These are phyloP conservation scores for Tetrapedia diversipes DNA, from an alignment of 2,888 invertebrate genomes.

Conservation along the genomic window DNA sequence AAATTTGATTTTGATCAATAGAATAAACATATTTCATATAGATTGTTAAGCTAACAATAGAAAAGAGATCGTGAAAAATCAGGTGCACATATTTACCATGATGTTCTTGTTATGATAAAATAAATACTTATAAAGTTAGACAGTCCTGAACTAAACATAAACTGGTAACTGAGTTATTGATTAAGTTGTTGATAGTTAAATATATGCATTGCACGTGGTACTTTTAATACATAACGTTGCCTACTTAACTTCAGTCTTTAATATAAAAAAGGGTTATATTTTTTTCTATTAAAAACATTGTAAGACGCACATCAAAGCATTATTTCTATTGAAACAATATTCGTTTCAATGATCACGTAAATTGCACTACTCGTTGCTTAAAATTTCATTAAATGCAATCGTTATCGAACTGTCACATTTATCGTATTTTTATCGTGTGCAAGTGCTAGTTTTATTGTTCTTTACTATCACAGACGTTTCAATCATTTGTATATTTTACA, in stretches of 20 bases:
- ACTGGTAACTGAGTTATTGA: constrained; percentile 42
- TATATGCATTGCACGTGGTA: constrained; percentile 29
- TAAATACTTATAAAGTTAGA: constrained; percentile 43
- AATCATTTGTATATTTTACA: neutral
- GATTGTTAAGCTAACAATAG: neutral
- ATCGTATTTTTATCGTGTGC: neutral
- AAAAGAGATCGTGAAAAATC: constrained; percentile 9
- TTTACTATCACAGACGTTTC: neutral
- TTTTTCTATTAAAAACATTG: constrained; percentile 2
- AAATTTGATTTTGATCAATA: neutral
- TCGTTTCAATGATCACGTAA: neutral
- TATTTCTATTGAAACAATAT: neutral
- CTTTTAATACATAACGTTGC: constrained; percentile 34
- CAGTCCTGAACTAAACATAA: constrained; percentile 44
- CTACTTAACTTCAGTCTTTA: constrained; percentile 24
- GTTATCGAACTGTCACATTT: neutral
- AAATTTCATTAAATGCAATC: neutral
- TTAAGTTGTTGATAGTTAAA: constrained; percentile 49
- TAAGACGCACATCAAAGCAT: neutral
- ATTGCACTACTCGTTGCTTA: no score
- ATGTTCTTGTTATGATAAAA: constrained; percentile 5
- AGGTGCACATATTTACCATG: neutral
- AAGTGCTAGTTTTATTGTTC: neutral
- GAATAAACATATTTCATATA: neutral
- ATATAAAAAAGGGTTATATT: constrained; percentile 1